These are phyloP conservation scores for Lepus americanus DNA, from an alignment of 2,113 vertebrate genomes.

Conservation along the genomic window DNA sequence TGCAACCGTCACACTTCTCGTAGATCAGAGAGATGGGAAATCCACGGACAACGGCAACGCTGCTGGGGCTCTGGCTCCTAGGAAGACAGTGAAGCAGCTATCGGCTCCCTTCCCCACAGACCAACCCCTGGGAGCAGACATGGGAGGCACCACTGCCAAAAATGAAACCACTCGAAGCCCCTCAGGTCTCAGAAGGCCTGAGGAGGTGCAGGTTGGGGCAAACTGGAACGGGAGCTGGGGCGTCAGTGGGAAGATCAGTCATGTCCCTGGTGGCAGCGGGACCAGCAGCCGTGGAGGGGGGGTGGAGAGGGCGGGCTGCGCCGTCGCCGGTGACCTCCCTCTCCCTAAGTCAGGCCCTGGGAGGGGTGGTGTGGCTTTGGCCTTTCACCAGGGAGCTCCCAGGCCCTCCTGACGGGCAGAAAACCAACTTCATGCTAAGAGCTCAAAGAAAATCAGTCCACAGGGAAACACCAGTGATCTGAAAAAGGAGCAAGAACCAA, in stretches of 20 bases:
- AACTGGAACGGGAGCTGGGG: neutral
- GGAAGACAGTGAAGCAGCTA: neutral
- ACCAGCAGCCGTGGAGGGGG: neutral
- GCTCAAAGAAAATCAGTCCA: neutral
- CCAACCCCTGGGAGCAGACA: neutral
- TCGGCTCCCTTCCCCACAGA: neutral
- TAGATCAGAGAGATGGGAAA: neutral
- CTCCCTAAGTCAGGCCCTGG: no score
- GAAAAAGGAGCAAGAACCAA: conserved; percentile 2
- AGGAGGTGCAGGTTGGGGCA: neutral
- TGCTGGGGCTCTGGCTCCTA: neutral
- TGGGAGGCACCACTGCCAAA: neutral
- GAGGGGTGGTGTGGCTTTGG: neutral
- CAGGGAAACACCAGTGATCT: neutral
- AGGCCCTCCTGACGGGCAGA: neutral
- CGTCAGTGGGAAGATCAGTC: neutral
- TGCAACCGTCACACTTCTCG: neutral
- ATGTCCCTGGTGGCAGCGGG: neutral
- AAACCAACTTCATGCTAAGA: neutral
- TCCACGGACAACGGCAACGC: neutral
- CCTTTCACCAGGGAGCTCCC: neutral
- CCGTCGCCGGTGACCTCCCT: neutral
- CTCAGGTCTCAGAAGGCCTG: neutral
- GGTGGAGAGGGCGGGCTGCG: neutral
- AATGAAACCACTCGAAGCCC: neutral